These are phyloP conservation scores for Platypus cylindrus DNA, from an alignment of 2,888 invertebrate species.

Conservation along the genomic window DNA sequence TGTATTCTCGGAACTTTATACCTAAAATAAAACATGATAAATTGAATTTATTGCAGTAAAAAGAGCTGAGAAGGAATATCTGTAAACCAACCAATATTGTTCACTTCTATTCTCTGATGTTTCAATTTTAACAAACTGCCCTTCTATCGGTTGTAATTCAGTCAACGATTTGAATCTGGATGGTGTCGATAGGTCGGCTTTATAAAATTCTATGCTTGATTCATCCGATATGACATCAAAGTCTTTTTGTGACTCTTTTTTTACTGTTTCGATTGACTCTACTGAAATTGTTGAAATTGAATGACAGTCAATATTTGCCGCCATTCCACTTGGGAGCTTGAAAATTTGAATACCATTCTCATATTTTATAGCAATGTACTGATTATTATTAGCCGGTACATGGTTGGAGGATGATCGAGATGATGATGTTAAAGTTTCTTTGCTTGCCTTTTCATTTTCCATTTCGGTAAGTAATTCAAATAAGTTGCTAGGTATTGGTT, in stretches of 20 bases:
- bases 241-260: no score
- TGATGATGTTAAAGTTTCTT: neutral
- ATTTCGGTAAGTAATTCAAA: slow-evolving; percentile 17
- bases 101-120: neutral
- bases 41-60: slow-evolving; percentile 2
- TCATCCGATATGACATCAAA: slow-evolving; percentile 1
- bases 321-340: slow-evolving; percentile 5
- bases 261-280: neutral
- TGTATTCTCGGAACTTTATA: slow-evolving; percentile 8
- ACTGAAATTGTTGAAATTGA: slow-evolving; percentile 3
- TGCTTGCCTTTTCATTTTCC: neutral
- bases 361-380: slow-evolving; percentile 6
- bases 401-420: neutral
- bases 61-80: no score
- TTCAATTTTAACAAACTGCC: neutral
- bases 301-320: slow-evolving; percentile 8
- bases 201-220: slow-evolving; percentile 16
- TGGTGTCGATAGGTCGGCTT: slow-evolving; percentile 18
- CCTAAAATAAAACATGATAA: slow-evolving; percentile 8
- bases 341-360: slow-evolving; percentile 7
- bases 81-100: neutral
- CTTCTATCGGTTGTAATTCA: neutral
- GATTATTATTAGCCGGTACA: neutral
- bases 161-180: slow-evolving; percentile 17
- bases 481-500: slow-evolving; percentile 24